These are phyloP conservation scores for Zophobas morio DNA, from an alignment of 1,140 invertebrate species.

Conservation along the genomic window DNA sequence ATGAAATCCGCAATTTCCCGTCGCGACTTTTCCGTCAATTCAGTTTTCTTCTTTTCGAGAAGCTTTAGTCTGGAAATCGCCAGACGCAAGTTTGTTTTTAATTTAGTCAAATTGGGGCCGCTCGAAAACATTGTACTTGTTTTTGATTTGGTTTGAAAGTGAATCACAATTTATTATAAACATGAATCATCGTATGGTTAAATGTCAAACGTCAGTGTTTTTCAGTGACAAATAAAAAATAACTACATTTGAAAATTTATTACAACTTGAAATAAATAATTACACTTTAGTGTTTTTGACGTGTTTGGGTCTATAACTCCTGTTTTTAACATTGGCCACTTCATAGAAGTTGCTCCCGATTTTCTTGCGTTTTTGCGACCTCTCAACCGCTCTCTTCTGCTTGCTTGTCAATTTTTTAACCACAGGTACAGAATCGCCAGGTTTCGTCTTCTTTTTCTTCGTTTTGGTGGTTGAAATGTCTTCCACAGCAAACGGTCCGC, in stretches of 20 bases:
- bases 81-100: constrained; percentile 96
- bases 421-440: constrained; percentile 16
- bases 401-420: constrained; percentile 80
- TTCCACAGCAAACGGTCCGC: constrained; percentile 58
- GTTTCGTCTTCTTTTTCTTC: constrained; percentile 21
- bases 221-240: too few relatives aligned
- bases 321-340: constrained; percentile 93
- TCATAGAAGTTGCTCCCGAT: constrained; percentile 95
- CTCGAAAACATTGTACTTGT: constrained; percentile 84
- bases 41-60: constrained; percentile 98
- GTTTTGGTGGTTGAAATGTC: constrained; percentile 38
- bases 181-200: constrained; percentile 13
- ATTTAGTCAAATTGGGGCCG: constrained; percentile 91
- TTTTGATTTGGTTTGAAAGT: not conserved
- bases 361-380: constrained; percentile 85
- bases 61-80: constrained; percentile 95
- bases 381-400: constrained; percentile 81
- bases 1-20: constrained; percentile 99
- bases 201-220: not conserved
- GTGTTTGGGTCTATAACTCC: constrained; percentile 68
- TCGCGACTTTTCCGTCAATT: constrained; percentile 94
- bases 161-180: constrained; percentile 35
- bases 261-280: not conserved
- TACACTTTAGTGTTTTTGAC: constrained; percentile 2
- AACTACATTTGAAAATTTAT: constrained; percentile 3